Conservation (phyloP, 2,113 vertebrate species). For the mouse (Mus musculus) region GRCm39 chr5:12291501-12292000, state of each 20-base stretch:
- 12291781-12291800: neutral
- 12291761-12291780: neutral
- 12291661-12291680: neutral
- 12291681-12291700: no score
- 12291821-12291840: neutral
- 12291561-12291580: neutral
- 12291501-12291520: neutral
- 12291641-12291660: neutral
- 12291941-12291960: neutral
- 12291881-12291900: neutral
- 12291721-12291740: neutral
- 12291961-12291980: neutral
- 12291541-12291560: neutral
- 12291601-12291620: neutral
- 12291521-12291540: neutral
- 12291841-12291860: neutral
- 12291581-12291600: neutral
- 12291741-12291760: neutral
- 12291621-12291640: rapidly evolving
- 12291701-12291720: no score
- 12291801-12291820: neutral
- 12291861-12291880: neutral
- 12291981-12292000: neutral
- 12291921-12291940: neutral
- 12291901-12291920: neutral